Base-by-base conservation (phyloP, 1,140 invertebrate genomes). In the Zaprionus ghesquierei region DNA sequence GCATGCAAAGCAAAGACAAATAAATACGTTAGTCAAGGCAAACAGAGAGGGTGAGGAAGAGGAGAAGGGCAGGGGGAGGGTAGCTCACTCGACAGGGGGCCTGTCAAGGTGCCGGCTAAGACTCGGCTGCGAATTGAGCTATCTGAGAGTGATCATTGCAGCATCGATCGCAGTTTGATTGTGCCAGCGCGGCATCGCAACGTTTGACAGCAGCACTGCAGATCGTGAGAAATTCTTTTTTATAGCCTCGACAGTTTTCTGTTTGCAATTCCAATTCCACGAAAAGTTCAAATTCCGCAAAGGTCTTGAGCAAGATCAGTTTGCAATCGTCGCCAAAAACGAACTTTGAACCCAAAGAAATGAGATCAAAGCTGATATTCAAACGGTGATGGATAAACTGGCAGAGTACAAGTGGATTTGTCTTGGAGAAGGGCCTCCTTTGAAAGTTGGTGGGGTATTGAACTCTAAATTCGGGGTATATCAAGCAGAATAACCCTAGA, bases 181-280 rank as follows among this genome's bases (percentile, higher is more conserved):
- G 82, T 69, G 77, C 60, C 73, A 76, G 50, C 50, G 59, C 59
- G 66, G 76, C 35, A 81, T 66, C 70, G 70, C 54, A 56, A 51
- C 58, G 50, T 58, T 59, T 86, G 81, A 81, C 78, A 75, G 62
- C 22, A 54, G 66, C 58, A 65, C 46, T 41, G 35, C 59, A 70
- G 78, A 85, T 78, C 81, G 81, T 85, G 81, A 87, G 81, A 86
- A 86, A 69, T 69, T 55, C 31, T 29, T 56, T 46, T 35, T 55
- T 38, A 33, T 46, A 41, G 35, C 35, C 35, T 33, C 25, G 38
- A 49, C 41, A 44, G 62, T n/a, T 41, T 41, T 41, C n/a, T 8
- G 25, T 25, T 25, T 25, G 25, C n/a, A 33, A 33, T 12, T 33
- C 31, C 12, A 50, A 56, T 46, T 56, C 49, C 54, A 71, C 62